Percentiles rank a stretch among this genome's conserved stretches.
Conservation (phyloP, 2,888 invertebrate genomes). For the Conistra vaccinii region DNA sequence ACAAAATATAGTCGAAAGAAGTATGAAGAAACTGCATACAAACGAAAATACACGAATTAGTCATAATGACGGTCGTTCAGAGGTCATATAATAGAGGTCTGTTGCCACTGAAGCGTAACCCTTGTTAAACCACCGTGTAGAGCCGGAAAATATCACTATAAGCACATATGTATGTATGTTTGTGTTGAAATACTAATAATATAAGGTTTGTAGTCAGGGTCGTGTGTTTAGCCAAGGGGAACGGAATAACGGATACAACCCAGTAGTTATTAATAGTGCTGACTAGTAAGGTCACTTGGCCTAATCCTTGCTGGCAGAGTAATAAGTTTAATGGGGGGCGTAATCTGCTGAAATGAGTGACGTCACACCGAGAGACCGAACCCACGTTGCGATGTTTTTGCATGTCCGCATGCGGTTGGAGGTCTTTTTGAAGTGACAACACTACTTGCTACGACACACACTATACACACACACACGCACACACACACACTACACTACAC, state of each 20-base stretch:
- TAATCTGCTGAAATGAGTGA: background rate
- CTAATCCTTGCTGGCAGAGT: conserved; percentile 15
- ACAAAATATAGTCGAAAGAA: background rate
- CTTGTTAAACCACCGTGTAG: conserved; percentile 45
- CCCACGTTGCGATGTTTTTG: background rate
- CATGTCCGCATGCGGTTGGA: background rate
- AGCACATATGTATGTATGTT: conserved; percentile 3
- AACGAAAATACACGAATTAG: conserved; percentile 17
- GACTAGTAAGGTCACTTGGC: conserved; percentile 3
- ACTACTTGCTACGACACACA: too few relatives aligned
- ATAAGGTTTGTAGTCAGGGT: conserved; percentile 44
- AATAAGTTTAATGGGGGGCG: background rate
- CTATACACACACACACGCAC: too few relatives aligned
- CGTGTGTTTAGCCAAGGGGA: conserved; percentile 34
- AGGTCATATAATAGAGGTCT: conserved; percentile 44
- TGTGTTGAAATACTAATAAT: conserved; percentile 51
- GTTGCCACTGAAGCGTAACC: conserved; percentile 46
- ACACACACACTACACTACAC: too few relatives aligned
- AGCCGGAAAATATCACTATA: conserved; percentile 46
- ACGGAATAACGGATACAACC: conserved; percentile 21
- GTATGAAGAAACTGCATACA: conserved; percentile 24
- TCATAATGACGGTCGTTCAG: conserved; percentile 30
- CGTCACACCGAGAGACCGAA: background rate
- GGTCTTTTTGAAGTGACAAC: too few relatives aligned
- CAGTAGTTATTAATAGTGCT: conserved; percentile 9